Evolutionary conservation across 2,797 vertebrate species (phyloP), one percentile per base, ranked within the genome.

Genomic region (Enteromius afrohamiltoni): DNA sequence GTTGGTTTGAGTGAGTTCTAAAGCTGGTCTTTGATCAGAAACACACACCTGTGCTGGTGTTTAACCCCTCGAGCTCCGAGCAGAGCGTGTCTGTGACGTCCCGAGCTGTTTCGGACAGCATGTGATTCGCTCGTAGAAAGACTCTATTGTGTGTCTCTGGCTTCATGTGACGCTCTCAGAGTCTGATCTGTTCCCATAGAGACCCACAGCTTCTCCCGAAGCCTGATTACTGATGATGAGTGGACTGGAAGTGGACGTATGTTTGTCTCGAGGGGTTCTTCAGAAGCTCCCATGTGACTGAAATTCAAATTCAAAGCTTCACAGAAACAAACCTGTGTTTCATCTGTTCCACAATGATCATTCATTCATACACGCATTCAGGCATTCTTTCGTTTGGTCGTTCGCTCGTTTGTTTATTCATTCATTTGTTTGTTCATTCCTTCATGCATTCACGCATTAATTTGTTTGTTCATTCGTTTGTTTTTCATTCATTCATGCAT

Each of bases 111-210:
- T 79, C 71, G 45, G 73, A 76, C 74, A 55, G 80, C 76, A 86
- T 86, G 84, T 88, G 87, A 88, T 58, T 16, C 67, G 78, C 23
- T 77, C 47, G 17, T 49, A 86, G 75, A 88, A 88, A 83, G 87
- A 65, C 65, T 13, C 53, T 42, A 86, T 88, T 88, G 85, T 86
- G 58, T 82, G 64, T 75, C 62, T 75, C 45, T 55, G 45, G 17
- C 19, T 51, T 82, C 76, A 84, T 88, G 82, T 86, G 85, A 84
- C 55, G 53, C 60, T 29, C 47, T 67, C 14, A 3, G 8, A 47
- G 75, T 64, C 65, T 21, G 51, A n/a, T 55, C 85, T 9, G 90
- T 91, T 91, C 70, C 91, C 88, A 92, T 92, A 78, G 91, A 49
- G 86, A 93, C 85, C n/a, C 21, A 78, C 60, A 78, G 87, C 81